phyloP scores from a whole-genome alignment of 2,888 invertebrate genomes.

The Luperina nickerlii region DNA sequence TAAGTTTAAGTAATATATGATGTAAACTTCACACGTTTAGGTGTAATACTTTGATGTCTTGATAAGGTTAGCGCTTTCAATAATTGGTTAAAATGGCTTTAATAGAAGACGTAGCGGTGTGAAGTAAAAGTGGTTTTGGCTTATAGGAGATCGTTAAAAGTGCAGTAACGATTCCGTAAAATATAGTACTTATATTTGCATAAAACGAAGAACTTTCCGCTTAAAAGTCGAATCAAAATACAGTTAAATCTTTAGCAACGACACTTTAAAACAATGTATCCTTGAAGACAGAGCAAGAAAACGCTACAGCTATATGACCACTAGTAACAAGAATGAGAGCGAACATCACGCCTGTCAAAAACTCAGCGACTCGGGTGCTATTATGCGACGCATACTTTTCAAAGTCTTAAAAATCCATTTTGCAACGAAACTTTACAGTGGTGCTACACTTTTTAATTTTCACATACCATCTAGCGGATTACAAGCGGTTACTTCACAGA shows the following conservation, averaged over 20 bases:
- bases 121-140: background rate
- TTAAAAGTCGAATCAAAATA: conserved; percentile 15
- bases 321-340: background rate
- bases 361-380: background rate
- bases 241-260: conserved; percentile 1
- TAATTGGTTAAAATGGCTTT: conserved; percentile 26
- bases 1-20: conserved; percentile 53
- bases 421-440: conserved; percentile 47
- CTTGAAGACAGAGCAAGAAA: conserved; percentile 15
- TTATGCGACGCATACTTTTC: conserved; percentile 18
- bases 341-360: conserved; percentile 14
- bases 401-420: conserved; percentile 58
- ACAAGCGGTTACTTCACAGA: conserved; percentile 45
- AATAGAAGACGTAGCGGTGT: background rate
- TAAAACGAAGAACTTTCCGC: background rate
- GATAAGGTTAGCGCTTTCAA: conserved; percentile 27
- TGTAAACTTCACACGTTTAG: conserved; percentile 43
- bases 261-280: conserved; percentile 17
- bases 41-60: conserved; percentile 36
- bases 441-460: conserved; percentile 56
- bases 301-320: background rate
- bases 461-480: conserved; percentile 43
- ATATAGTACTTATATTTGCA: background rate
- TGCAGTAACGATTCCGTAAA: background rate
- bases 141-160: background rate